Base-by-base conservation (phyloP, 2,113 vertebrate genomes). In the Etheostoma cragini region DNA sequence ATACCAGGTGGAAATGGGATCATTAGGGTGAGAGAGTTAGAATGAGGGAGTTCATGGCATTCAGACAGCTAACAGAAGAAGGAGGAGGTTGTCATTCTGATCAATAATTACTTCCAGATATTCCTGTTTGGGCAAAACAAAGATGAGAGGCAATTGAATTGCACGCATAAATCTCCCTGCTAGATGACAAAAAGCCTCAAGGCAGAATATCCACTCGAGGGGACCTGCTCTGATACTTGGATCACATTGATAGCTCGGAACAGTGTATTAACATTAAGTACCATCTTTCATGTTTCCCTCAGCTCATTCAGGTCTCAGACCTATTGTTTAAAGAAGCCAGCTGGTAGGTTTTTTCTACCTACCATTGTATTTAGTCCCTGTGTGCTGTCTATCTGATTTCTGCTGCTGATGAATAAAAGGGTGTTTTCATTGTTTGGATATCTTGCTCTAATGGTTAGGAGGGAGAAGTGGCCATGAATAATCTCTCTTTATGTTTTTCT, bases 401-500 rank as follows among this genome's bases (percentile, higher is more conserved):
- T 16, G 22, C 6, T n/a, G 62, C 0, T 80, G 69, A 87, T 84
- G 60, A 87, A 79, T 64, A 75, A 86, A 52, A 63, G 49, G 16
- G 66, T 60, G 75, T 42, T 77, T 85, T 83, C 54, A 91, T 83
- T 83, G 58, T 70, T 79, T 83, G 42, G 50, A 80, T 82, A 80
- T 61, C 66, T 78, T 26, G 5, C 60, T 76, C 52, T 75, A 74
- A 82, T 82, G 81, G 76, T 24, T 4, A 49, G 24, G 53, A 63
- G 46, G 57, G 47, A 87, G 54, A 83, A 79, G 88, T 68, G 54
- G 53, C 47, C 71, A 72, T 82, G 69, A 87, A 89, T 88, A 65
- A 79, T 87, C 19, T 81, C n/a, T 63, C 69, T 21, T 68, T 63
- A 68, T 80, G 24, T 13, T 10, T 66, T 66, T 49, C 16, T 52